Evolutionary conservation across 2,113 vertebrate species (phyloP).

Genomic region (Aptenodytes patagonicus): DNA sequence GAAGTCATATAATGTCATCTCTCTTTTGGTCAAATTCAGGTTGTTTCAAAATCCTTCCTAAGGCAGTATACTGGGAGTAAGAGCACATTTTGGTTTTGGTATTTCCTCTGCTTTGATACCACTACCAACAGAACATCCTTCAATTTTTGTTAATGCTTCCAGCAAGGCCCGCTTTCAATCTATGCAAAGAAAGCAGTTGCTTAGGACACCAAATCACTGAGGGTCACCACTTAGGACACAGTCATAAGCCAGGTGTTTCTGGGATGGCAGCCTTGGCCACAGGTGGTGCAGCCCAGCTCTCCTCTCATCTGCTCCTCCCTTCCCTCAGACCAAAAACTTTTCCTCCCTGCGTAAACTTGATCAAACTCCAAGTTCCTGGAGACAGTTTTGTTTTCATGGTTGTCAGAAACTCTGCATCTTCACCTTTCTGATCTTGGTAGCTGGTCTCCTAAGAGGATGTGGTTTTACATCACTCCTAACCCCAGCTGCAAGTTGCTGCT

Average conservation of each 20-base stretch:
- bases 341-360: background rate
- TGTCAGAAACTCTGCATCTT: background rate
- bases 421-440: background rate
- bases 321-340: background rate
- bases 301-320: background rate
- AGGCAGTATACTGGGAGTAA: background rate
- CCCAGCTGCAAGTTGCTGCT: background rate
- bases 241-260: background rate
- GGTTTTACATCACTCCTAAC: background rate
- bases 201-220: background rate
- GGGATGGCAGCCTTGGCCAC: background rate
- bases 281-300: background rate
- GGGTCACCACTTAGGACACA: background rate
- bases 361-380: background rate
- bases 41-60: background rate
- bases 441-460: background rate
- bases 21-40: background rate
- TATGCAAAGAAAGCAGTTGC: background rate
- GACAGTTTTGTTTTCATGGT: background rate
- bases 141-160: background rate
- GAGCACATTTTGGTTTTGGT: background rate
- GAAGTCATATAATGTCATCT: background rate
- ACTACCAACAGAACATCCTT: background rate
- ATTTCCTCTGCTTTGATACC: background rate
- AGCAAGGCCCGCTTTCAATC: background rate